Base-by-base conservation (phyloP, 2,113 vertebrate species). In the Acanthisitta chloris region DNA sequence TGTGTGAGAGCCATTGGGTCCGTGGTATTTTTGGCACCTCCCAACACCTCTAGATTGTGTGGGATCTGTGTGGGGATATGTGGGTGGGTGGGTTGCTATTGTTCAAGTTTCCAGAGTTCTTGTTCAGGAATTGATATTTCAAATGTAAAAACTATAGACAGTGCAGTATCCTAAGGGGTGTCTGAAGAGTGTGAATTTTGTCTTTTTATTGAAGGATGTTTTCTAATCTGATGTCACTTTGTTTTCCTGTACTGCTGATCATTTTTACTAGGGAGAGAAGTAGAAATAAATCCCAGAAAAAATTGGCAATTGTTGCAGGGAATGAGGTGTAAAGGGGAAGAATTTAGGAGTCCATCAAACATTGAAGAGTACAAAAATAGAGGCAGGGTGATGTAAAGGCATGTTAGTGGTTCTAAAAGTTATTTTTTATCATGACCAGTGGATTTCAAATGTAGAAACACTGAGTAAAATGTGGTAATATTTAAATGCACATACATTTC, bases 51-150 rank as follows among this genome's bases (percentile, higher is more conserved):
- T 26, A 9, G n/a, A 24, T 49, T 59, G 38, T 38, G 26, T 18
- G 6, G 24, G 65, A 34, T 36, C 11, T 16, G 34, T 3, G 17
- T 19, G 1, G 4, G 14, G 7, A n/a, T n/a, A n/a, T n/a, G n/a
- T 17, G 2, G 15, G 10, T 23, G n/a, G 17, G 5, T 28, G 8
- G 12, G 0, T 54, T 87, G 57, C 8, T 17, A 81, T 76, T 72
- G 10, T 46, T 73, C 6, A n/a, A 4, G 5, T 81, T 92, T 82
- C 23, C 11, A 43, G 80, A 72, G 19, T 74, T 88, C 3, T 94
- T 61, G 4, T 38, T 73, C 14, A 43, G 16, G 28, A 77, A 38
- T 29, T 65, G 26, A 45, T 85, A 36, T 89, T 87, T 61, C 16
- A 38, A n/a, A 57, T 36, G 17, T n/a, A n/a, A 76, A 46, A 83